These are phyloP conservation scores for Psix sp. DNA, from an alignment of 1,140 invertebrate genomes.

Conservation along the genomic window DNA sequence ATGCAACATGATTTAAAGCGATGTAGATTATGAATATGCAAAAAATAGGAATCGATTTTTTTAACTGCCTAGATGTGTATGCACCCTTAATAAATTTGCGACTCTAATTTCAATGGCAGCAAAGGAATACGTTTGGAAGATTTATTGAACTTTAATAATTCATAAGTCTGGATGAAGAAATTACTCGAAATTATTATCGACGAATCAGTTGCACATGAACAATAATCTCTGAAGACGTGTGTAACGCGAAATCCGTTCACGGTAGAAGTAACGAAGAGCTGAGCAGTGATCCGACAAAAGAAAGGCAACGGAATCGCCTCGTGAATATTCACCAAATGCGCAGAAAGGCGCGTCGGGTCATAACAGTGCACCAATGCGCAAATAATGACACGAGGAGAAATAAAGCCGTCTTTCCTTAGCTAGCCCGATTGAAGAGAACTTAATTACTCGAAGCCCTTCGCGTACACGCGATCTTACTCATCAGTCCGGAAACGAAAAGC, in stretches of 20 bases:
- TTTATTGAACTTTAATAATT: too few relatives aligned
- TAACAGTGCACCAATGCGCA: conserved; percentile 72
- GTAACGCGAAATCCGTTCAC: conserved; percentile 56
- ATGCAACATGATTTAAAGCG: too few relatives aligned
- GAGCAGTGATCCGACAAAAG: conserved; percentile 58
- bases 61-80: too few relatives aligned
- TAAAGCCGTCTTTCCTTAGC: conserved; percentile 69
- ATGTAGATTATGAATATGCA: too few relatives aligned
- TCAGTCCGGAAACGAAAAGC: conserved; percentile 70
- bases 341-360: conserved; percentile 63
- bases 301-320: conserved; percentile 62
- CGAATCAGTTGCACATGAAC: conserved; percentile 3
- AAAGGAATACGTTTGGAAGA: too few relatives aligned
- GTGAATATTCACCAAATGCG: conserved; percentile 68
- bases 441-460: conserved; percentile 71
- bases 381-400: conserved; percentile 72
- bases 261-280: conserved; percentile 28
- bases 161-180: too few relatives aligned
- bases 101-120: too few relatives aligned
- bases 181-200: neutral
- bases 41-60: too few relatives aligned
- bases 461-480: conserved; percentile 72
- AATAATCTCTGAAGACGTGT: conserved; percentile 34
- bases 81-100: too few relatives aligned
- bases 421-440: conserved; percentile 65